Percentiles rank a stretch among this genome's conserved stretches.
These are phyloP conservation scores for Heteronetta atricapilla DNA, from an alignment of 2,113 vertebrate genomes.

Conservation along the genomic window DNA sequence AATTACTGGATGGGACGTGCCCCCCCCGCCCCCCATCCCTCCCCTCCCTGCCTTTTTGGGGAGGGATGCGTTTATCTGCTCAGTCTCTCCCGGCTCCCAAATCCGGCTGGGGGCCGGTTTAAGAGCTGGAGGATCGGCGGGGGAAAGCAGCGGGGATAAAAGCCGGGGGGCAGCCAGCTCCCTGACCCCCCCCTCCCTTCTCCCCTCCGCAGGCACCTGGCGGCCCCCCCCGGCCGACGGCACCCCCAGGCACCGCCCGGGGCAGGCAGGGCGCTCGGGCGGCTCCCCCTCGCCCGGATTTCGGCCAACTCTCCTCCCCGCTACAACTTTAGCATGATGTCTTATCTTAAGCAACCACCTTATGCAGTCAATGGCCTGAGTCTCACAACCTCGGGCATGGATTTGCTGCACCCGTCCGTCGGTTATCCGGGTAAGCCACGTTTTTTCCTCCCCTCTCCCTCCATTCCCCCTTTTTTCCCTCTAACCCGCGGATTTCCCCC, in stretches of 20 bases:
- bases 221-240: constrained; percentile 36
- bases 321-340: constrained; percentile 95
- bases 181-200: not conserved
- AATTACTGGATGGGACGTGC: constrained; percentile 75
- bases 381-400: constrained; percentile 96
- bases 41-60: constrained; percentile 3
- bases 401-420: constrained; percentile 96
- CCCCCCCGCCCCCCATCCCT: not conserved
- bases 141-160: constrained; percentile 62
- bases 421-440: constrained; percentile 93
- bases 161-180: constrained; percentile 13
- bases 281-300: constrained; percentile 61
- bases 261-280: constrained; percentile 68
- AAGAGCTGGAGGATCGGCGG: constrained; percentile 71
- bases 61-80: constrained; percentile 79
- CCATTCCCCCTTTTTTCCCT: not conserved
- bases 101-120: constrained; percentile 74
- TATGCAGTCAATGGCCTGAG: constrained; percentile 98
- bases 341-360: constrained; percentile 98
- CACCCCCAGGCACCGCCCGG: constrained; percentile 57
- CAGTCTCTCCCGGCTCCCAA: constrained; percentile 72
- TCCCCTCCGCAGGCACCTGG: constrained; percentile 45
- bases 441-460: not conserved
- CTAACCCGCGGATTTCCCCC: not conserved
- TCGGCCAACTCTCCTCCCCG: constrained; percentile 70